These are phyloP conservation scores for Rhamnusium bicolor DNA, from an alignment of 2,888 invertebrate species.

Conservation along the genomic window DNA sequence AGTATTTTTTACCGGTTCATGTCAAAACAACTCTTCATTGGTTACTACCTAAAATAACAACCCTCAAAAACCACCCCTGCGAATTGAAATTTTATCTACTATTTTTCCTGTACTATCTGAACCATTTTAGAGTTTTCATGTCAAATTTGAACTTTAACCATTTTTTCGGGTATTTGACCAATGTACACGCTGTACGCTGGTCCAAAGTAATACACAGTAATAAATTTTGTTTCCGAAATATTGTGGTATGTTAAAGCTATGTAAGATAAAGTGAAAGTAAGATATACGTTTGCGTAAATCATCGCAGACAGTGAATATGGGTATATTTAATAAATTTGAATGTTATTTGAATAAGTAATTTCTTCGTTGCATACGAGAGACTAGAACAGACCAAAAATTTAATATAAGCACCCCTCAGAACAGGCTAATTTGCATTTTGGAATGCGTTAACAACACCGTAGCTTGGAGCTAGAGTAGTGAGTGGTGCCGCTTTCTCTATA, in stretches of 20 bases:
- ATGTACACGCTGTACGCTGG: too few species aligned
- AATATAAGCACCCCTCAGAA: slow-evolving; percentile 59
- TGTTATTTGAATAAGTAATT: slow-evolving; percentile 58
- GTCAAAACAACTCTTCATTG: too few species aligned
- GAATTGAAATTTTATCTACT: too few species aligned
- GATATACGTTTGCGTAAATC: slow-evolving; percentile 39
- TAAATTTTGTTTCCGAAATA: slow-evolving; percentile 28
- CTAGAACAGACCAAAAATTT: slow-evolving; percentile 59
- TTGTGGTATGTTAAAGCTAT: slow-evolving; percentile 32
- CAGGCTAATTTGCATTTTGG: slow-evolving; percentile 62
- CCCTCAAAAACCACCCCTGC: too few species aligned
- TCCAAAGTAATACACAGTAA: slow-evolving; percentile 1
- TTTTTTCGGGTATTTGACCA: too few species aligned
- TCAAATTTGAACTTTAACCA: too few species aligned
- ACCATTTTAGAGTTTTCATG: too few species aligned
- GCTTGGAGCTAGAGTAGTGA: slow-evolving; percentile 49
- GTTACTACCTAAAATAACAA: too few species aligned
- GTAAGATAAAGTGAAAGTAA: slow-evolving; percentile 37
- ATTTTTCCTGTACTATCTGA: too few species aligned
- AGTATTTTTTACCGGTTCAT: too few species aligned
- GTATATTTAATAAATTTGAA: slow-evolving; percentile 51
- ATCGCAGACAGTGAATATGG: slow-evolving; percentile 42
- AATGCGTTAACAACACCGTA: slow-evolving; percentile 61
- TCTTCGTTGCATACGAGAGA: slow-evolving; percentile 48
- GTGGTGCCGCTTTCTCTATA: slow-evolving; percentile 26